Conservation (phyloP, 1,140 invertebrate species). For the Lordiphosa stackelbergi region DNA sequence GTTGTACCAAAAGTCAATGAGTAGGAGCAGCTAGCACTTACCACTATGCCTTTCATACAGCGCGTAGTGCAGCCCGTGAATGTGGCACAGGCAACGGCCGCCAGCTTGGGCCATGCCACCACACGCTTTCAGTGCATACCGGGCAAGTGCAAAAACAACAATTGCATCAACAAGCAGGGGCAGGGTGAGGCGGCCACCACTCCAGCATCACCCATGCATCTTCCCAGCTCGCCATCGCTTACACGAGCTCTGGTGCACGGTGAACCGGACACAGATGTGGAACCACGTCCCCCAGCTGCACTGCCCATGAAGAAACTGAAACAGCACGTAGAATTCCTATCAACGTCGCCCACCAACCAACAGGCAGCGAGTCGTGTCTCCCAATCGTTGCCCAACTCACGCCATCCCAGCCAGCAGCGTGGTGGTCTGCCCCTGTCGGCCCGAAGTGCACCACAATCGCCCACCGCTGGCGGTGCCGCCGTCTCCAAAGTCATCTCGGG, state of each 20-base stretch:
- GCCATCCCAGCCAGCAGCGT: slow-evolving; percentile 60
- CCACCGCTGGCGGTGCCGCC: slow-evolving; percentile 35
- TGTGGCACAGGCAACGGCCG: slow-evolving; percentile 81
- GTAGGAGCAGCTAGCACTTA: slow-evolving; percentile 16
- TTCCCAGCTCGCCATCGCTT: slow-evolving; percentile 26
- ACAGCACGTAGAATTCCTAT: slow-evolving; percentile 69
- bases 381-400: slow-evolving; percentile 61
- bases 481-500: slow-evolving; percentile 77
- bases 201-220: slow-evolving; percentile 1
- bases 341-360: slow-evolving; percentile 42
- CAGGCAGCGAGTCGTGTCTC: slow-evolving; percentile 31
- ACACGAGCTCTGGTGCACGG: slow-evolving; percentile 41
- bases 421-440: slow-evolving; percentile 23
- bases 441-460: slow-evolving; percentile 50
- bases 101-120: slow-evolving; percentile 75
- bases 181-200: slow-evolving; percentile 22
- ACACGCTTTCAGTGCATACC: slow-evolving; percentile 63
- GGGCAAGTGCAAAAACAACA: slow-evolving; percentile 74
- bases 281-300: slow-evolving; percentile 50
- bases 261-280: slow-evolving; percentile 18
- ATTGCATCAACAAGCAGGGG: slow-evolving; percentile 66
- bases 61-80: slow-evolving; percentile 83
- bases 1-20: slow-evolving; percentile 19
- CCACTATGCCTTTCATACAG: slow-evolving; percentile 85
- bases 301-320: slow-evolving; percentile 69